Evolutionary conservation across 1,140 invertebrate genomes (phyloP), one percentile per base, ranked within the genome.

Genomic region (Diabrotica undecimpunctata): DNA sequence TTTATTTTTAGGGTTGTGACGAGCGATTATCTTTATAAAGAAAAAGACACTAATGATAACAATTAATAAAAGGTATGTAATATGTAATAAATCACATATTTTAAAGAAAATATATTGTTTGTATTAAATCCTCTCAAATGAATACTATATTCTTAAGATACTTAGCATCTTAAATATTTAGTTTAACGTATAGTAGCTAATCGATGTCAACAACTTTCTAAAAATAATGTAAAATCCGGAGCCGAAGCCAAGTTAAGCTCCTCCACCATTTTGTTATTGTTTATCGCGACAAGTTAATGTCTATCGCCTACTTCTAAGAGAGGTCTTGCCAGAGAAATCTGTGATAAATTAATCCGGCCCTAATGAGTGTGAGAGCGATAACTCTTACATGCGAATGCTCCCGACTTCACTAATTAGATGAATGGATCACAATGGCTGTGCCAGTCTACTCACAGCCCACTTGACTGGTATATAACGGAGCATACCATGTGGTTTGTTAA

Each of bases 351-450:
- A 72, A 72, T 70, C 66, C 63, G 64, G 62, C 66, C 63, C 71
- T 72, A 75, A 73, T 74, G 73, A 74, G 75, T 69, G 75, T 75
- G 75, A 77, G 74, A 75, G 74, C 74, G 75, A 77, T 77, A 77
- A 75, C 72, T 74, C 73, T 76, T 66, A 64, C 70, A 71, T 73
- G 71, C 70, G 72, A 73, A 72, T 75, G 70, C 73, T 67, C 65
- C 68, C 65, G 72, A 72, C 66, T 70, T 72, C 70, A 70, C 72
- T 77, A 77, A 77, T 77, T 77, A 77, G 74, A 75, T 77, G 75
- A 77, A 77, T 75, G 71, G 69, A 64, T 72, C 71, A 71, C 70
- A 72, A 73, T 74, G 68, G 70, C 54, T 64, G 65, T 62, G 58
- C 39, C 58, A 41, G 58, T 51, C 58, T 60, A 50, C 58, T 57